phyloP scores from a whole-genome alignment of 2,113 vertebrate species.

The Otocyon megalotis region DNA sequence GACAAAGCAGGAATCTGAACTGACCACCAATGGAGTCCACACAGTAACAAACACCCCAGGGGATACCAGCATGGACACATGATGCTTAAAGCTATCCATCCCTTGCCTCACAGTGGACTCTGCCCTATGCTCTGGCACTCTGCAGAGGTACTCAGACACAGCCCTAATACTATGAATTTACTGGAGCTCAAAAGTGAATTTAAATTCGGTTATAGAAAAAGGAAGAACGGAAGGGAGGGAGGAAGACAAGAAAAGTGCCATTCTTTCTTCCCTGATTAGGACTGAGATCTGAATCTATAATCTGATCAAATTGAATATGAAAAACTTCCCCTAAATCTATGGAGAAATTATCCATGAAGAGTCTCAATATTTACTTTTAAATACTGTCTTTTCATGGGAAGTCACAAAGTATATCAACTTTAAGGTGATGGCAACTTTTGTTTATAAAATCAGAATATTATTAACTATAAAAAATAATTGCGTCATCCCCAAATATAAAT shows the following conservation, averaged over 20 bases:
- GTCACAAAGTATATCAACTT: constrained; percentile 24
- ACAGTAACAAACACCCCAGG: background rate
- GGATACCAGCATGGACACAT: background rate
- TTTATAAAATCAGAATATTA: constrained; percentile 41
- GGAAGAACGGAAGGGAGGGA: background rate
- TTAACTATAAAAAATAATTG: constrained; percentile 2
- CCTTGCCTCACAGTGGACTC: background rate
- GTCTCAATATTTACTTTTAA: background rate
- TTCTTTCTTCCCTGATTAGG: background rate
- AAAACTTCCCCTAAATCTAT: background rate
- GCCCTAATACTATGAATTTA: background rate
- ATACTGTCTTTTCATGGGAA: background rate
- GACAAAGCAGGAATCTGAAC: background rate
- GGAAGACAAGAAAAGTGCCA: background rate
- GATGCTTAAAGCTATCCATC: background rate
- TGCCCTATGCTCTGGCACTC: background rate
- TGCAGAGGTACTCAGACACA: background rate
- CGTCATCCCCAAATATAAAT: background rate
- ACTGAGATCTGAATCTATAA: background rate
- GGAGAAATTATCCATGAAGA: background rate
- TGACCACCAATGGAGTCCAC: background rate
- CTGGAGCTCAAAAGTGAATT: background rate
- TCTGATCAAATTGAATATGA: background rate
- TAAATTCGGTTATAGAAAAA: background rate
- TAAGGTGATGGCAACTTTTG: background rate